Conservation (phyloP, 2,888 invertebrate genomes). For the Polietes domitor region DNA sequence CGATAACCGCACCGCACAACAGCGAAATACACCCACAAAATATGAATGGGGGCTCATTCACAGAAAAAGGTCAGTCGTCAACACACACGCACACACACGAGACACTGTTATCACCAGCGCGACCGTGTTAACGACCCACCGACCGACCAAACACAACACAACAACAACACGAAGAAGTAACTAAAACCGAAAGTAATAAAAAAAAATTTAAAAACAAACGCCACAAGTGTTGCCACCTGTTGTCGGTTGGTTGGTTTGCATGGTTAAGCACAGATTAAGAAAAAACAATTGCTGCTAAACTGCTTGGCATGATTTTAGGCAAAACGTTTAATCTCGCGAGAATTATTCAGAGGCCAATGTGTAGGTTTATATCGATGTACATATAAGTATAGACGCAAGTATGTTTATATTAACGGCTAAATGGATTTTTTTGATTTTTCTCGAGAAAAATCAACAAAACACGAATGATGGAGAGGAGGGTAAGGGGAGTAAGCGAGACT, state of each 20-base stretch:
- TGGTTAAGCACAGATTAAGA: background rate
- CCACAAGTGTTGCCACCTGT: conserved; percentile 56
- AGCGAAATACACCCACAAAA: conserved; percentile 40
- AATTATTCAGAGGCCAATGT: background rate
- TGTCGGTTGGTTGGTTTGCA: background rate
- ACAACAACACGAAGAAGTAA: background rate
- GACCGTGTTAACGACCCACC: conserved; percentile 6
- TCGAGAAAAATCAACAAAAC: conserved; percentile 15
- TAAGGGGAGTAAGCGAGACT: background rate
- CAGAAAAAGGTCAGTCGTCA: conserved; percentile 38
- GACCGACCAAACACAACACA: background rate
- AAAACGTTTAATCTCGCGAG: background rate
- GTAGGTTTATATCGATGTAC: background rate
- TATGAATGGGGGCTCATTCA: background rate
- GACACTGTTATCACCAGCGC: conserved; percentile 46
- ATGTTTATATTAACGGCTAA: background rate
- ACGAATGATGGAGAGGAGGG: background rate
- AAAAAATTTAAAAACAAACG: conserved; percentile 5
- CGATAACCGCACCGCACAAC: conserved; percentile 33
- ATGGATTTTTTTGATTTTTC: background rate
- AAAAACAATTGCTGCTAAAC: background rate
- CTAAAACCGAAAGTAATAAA: conserved; percentile 33
- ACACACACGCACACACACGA: no score
- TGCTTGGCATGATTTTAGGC: conserved; percentile 59
- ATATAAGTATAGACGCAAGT: background rate